These are phyloP conservation scores for Hermetia illucens DNA, from an alignment of 1,140 invertebrate genomes.

Conservation along the genomic window DNA sequence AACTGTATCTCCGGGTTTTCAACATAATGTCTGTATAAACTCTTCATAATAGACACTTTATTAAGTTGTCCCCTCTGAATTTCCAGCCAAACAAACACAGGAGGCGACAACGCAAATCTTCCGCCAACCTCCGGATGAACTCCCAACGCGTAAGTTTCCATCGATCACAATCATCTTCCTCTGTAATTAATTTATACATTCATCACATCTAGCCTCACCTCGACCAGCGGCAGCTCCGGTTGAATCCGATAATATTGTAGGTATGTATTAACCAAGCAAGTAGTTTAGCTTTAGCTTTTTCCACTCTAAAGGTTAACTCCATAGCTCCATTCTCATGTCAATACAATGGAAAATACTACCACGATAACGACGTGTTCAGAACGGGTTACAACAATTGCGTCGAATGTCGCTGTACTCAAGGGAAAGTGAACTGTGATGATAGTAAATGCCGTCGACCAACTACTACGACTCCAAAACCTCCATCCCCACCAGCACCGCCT, in stretches of 20 bases:
- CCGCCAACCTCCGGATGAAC: conserved; percentile 18
- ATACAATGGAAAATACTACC: conserved; percentile 38
- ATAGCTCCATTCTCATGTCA: conserved; percentile 27
- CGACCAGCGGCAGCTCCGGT: not conserved
- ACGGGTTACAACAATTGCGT: conserved; percentile 46
- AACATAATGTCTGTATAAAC: too few relatives aligned
- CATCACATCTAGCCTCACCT: not conserved
- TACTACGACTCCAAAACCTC: conserved; percentile 6
- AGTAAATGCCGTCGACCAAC: conserved; percentile 4
- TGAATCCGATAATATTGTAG: conserved; percentile 2
- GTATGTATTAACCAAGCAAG: not conserved
- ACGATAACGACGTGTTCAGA: conserved; percentile 26
- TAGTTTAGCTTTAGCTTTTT: not conserved
- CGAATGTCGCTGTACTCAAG: conserved; percentile 41
- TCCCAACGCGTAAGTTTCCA: conserved; percentile 12
- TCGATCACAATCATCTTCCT: not conserved
- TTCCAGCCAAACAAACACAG: too few relatives aligned
- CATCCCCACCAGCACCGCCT: conserved; percentile 8
- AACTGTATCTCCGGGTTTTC: too few relatives aligned
- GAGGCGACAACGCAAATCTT: conserved; percentile 13
- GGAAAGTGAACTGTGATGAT: conserved; percentile 38
- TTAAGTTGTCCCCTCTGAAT: too few relatives aligned
- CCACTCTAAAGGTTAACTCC: conserved; percentile 5
- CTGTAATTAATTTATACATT: conserved; percentile 6
- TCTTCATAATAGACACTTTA: too few relatives aligned